Evolutionary conservation across 1,140 invertebrate species (phyloP).

Genomic region (Cherax destructor): DNA sequence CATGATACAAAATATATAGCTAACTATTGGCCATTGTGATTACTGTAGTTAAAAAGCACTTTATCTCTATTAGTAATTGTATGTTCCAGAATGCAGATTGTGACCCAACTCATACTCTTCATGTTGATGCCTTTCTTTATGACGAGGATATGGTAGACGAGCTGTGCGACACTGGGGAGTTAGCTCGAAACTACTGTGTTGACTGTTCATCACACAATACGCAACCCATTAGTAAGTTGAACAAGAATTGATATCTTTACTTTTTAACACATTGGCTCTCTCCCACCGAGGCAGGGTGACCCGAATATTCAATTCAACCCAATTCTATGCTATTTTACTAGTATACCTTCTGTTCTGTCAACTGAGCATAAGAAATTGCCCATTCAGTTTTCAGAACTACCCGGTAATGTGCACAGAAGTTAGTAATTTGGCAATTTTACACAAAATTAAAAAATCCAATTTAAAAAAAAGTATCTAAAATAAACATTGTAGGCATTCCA

Average conservation of each 20-base stretch:
- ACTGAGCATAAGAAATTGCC: too few relatives aligned
- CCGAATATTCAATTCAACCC: too few relatives aligned
- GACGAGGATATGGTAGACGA: conserved; percentile 81
- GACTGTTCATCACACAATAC: conserved; percentile 81
- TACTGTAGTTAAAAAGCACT: neutral
- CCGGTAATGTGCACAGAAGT: too few relatives aligned
- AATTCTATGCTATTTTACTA: too few relatives aligned
- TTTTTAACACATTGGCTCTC: neutral
- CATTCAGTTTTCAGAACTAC: too few relatives aligned
- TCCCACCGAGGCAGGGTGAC: too few relatives aligned
- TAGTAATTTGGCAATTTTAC: too few relatives aligned
- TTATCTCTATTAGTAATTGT: neutral
- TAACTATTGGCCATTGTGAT: conserved; percentile 30
- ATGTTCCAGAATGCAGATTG: conserved; percentile 80
- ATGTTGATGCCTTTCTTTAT: conserved; percentile 85
- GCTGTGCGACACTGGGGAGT: conserved; percentile 79
- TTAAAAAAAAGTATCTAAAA: too few relatives aligned
- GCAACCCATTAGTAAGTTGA: conserved; percentile 78
- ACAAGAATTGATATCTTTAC: neutral
- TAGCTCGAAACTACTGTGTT: conserved; percentile 81
- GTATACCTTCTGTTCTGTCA: too few relatives aligned
- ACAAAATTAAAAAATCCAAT: too few relatives aligned
- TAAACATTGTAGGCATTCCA: too few relatives aligned
- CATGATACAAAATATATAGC: too few relatives aligned
- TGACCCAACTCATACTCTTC: conserved; percentile 77